phyloP scores from a whole-genome alignment of 2,888 invertebrate genomes.

The Acanthopleura granulata region DNA sequence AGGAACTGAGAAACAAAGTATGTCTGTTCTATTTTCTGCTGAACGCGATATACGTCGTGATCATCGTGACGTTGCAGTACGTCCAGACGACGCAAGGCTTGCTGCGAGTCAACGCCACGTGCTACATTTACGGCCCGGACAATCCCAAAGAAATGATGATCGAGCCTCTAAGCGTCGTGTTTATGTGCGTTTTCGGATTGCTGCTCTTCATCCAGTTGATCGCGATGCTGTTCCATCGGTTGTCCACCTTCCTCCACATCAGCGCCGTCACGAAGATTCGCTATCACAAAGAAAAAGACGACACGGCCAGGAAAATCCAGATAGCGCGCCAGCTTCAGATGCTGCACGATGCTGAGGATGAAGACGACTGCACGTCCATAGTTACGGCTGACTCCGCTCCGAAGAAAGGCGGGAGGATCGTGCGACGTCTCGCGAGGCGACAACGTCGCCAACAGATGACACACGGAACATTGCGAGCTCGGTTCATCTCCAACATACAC shows the following conservation, averaged over 20 bases:
- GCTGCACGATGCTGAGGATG: neutral
- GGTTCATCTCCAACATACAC: neutral
- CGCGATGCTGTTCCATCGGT: conserved; percentile 99
- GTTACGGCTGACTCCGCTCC: neutral
- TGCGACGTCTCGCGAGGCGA: neutral
- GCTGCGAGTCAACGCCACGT: conserved; percentile 31
- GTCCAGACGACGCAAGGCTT: conserved; percentile 72
- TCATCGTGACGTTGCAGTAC: conserved; percentile 97
- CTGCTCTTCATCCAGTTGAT: conserved; percentile 95
- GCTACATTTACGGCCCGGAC: neutral
- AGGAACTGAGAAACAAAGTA: conserved; percentile 91
- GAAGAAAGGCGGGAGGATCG: neutral
- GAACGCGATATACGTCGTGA: conserved; percentile 96
- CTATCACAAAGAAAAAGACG: conserved; percentile 17
- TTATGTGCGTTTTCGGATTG: conserved; percentile 97
- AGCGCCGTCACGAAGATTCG: conserved; percentile 83
- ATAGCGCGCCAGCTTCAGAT: neutral
- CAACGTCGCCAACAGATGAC: neutral
- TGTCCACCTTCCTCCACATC: conserved; percentile 96
- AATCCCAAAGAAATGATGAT: conserved; percentile 22
- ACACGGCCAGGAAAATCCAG: conserved; percentile 3
- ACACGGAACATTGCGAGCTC: neutral
- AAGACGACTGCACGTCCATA: neutral
- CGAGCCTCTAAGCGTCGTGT: conserved; percentile 78
- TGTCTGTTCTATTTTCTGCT: conserved; percentile 87